A percentile compares a stretch with the other conserved stretches of the same genome.
Evolutionary conservation across 2,797 vertebrate genomes (phyloP).

Genomic region (Oophaga sylvatica): DNA sequence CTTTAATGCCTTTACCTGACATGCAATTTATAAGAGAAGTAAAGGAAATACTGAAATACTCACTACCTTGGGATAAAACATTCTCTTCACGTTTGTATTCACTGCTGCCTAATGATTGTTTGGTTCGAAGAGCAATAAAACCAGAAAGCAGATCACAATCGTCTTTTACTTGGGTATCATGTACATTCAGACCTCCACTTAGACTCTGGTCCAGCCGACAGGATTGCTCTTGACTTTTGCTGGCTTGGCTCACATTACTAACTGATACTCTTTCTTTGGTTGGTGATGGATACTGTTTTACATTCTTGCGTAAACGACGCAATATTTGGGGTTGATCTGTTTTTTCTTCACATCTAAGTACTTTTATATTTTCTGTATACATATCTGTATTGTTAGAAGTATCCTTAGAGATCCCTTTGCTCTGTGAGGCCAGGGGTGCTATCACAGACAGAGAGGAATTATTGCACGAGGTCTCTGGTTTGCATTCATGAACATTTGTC

Average conservation of each 20-base stretch:
- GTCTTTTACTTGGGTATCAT: conserved; percentile 6
- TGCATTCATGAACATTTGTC: background rate
- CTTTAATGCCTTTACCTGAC: background rate
- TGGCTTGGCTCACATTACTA: background rate
- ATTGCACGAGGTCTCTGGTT: conserved; percentile 37
- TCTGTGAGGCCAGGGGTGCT: conserved; percentile 53
- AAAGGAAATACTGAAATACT: background rate
- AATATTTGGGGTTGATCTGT: background rate
- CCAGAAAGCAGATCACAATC: conserved; percentile 78
- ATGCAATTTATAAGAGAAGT: background rate
- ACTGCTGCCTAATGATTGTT: conserved; percentile 59
- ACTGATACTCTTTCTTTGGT: background rate
- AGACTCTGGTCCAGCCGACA: background rate
- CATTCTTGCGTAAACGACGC: background rate
- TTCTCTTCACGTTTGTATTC: conserved; percentile 63
- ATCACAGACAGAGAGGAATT: conserved; percentile 38
- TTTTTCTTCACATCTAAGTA: background rate
- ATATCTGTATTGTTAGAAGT: background rate
- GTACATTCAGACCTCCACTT: background rate
- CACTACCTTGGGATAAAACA: conserved; percentile 27
- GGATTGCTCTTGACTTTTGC: background rate
- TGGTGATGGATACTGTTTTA: background rate
- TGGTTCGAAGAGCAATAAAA: conserved; percentile 85
- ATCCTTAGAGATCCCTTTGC: background rate
- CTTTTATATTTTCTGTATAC: background rate